Conservation (phyloP, 2,113 vertebrate species). For the Pteruthius melanotis region DNA sequence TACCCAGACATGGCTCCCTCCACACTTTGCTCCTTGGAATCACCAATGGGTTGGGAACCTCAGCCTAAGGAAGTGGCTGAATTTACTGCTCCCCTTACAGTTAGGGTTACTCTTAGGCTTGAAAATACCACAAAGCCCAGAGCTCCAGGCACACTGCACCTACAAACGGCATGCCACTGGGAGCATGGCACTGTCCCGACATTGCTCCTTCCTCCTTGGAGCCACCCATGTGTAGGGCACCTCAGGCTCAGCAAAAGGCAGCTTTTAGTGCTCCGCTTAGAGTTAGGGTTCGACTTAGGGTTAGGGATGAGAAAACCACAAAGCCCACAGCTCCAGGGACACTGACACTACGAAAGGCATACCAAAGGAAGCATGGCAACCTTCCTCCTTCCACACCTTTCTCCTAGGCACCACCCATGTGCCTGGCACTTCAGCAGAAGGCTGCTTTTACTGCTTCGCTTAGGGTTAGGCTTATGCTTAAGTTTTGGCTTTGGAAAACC, state of each 20-base stretch:
- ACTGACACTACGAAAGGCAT: too few species aligned
- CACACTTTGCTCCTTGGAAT: too few species aligned
- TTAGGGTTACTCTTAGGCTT: too few species aligned
- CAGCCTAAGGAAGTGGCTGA: neutral
- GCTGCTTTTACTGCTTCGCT: neutral
- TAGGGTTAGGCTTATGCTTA: neutral
- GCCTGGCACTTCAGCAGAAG: neutral
- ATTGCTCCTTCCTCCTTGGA: neutral
- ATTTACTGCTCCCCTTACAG: neutral
- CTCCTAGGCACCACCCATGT: fast-evolving
- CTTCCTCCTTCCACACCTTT: neutral
- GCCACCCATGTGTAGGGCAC: neutral
- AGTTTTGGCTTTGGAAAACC: neutral
- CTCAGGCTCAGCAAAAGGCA: too few species aligned
- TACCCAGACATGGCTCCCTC: too few species aligned
- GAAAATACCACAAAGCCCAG: neutral
- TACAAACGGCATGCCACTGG: too few species aligned
- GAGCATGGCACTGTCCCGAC: fast-evolving
- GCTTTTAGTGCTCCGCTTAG: too few species aligned
- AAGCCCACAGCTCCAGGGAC: neutral
- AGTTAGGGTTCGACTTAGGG: too few species aligned
- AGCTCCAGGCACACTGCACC: neutral
- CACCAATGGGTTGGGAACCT: neutral
- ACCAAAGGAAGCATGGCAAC: fast-evolving
- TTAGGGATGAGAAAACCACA: too few species aligned